Evolutionary conservation across 1,140 invertebrate genomes (phyloP).

Genomic region (Anastrepha obliqua): DNA sequence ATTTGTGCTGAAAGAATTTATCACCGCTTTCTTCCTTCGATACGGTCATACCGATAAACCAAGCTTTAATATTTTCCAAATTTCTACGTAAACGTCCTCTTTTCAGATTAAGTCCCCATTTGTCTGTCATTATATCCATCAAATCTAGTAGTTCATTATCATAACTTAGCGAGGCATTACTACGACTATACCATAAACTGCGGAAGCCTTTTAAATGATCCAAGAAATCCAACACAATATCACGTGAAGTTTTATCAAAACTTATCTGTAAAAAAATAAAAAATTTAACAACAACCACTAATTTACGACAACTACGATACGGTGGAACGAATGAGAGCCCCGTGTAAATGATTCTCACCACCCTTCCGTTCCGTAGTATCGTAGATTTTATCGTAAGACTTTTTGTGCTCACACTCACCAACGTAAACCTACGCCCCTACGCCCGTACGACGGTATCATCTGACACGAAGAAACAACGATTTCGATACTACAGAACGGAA

Average conservation of each 20-base stretch:
- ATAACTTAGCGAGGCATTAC: neutral
- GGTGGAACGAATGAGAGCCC: too few species aligned
- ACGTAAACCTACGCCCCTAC: too few species aligned
- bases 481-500: too few species aligned
- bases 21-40: neutral
- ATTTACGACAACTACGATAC: too few species aligned
- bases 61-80: conserved; percentile 37
- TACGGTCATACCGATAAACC: neutral
- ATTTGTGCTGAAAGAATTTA: neutral
- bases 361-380: too few species aligned
- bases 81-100: neutral
- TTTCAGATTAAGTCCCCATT: conserved; percentile 27
- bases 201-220: conserved; percentile 30
- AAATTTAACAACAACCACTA: neutral
- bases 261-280: neutral
- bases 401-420: too few species aligned
- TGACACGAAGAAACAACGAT: too few species aligned
- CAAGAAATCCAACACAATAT: conserved; percentile 30
- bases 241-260: neutral
- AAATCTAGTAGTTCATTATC: neutral
- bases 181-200: neutral
- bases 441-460: too few species aligned
- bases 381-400: too few species aligned
- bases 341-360: too few species aligned
- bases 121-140: neutral